Percentiles rank a stretch among this genome's conserved stretches.
Evolutionary conservation across 2,797 vertebrate genomes (phyloP).

Genomic region (Naso thynnoides): DNA sequence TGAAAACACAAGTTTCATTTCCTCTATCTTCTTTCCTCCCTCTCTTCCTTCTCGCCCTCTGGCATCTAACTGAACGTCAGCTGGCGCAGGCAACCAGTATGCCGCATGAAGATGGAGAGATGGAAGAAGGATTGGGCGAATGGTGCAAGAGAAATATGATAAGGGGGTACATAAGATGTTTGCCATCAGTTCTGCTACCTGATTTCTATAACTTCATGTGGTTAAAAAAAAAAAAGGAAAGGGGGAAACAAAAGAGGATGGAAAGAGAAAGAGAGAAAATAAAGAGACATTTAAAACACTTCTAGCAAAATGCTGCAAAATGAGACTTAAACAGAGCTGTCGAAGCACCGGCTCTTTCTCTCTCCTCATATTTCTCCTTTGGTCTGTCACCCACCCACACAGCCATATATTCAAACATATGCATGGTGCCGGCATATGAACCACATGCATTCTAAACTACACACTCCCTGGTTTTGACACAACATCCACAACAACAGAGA

Average conservation of each 20-base stretch:
- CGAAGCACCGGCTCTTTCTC: slow-evolving; percentile 25
- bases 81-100: slow-evolving; percentile 58
- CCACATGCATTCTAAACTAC: slow-evolving; percentile 25
- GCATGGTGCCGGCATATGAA: slow-evolving; percentile 32
- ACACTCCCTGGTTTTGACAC: not conserved
- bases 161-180: slow-evolving; percentile 7
- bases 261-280: slow-evolving; percentile 10
- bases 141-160: slow-evolving; percentile 30
- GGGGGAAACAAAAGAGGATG: slow-evolving; percentile 7
- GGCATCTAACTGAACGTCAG: slow-evolving; percentile 62
- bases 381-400: slow-evolving; percentile 63
- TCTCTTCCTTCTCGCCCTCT: slow-evolving; percentile 62
- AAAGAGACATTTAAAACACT: slow-evolving; percentile 22
- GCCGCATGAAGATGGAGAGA: slow-evolving; percentile 61
- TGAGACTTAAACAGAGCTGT: slow-evolving; percentile 37
- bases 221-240: not conserved
- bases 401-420: slow-evolving; percentile 61
- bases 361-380: slow-evolving; percentile 43
- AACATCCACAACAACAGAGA: slow-evolving; percentile 9
- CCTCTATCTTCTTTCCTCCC: slow-evolving; percentile 45
- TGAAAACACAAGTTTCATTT: slow-evolving; percentile 75
- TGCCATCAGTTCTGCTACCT: not conserved
- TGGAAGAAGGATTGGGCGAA: slow-evolving; percentile 32
- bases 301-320: slow-evolving; percentile 55
- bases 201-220: slow-evolving; percentile 3